Conservation (phyloP, 2,113 vertebrate genomes). For the Phainopepla nitens region DNA sequence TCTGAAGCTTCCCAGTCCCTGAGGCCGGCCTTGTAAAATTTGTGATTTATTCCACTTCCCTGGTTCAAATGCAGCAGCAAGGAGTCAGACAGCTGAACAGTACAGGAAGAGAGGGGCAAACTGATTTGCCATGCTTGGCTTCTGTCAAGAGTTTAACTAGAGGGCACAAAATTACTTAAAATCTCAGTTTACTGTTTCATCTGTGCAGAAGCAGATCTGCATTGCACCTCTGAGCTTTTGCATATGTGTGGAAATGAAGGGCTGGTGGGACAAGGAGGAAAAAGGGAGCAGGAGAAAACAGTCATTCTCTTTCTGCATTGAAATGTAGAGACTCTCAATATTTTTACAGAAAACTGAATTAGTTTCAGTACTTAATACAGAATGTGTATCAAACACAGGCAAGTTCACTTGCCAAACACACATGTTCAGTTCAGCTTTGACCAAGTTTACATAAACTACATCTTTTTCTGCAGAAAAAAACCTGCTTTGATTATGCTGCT, state of each 20-base stretch:
- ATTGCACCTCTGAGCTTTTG: neutral
- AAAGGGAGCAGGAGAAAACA: neutral
- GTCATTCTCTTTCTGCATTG: neutral
- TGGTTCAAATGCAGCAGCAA: neutral
- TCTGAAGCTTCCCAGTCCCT: neutral
- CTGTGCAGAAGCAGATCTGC: neutral
- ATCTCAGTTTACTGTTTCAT: neutral
- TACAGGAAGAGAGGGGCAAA: neutral
- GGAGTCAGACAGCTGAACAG: neutral
- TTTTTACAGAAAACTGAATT: neutral
- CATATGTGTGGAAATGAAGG: neutral
- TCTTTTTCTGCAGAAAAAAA: neutral
- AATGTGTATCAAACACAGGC: neutral
- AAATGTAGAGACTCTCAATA: neutral
- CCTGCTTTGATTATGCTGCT: neutral
- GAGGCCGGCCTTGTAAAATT: neutral
- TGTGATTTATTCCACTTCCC: neutral
- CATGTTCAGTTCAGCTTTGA: neutral
- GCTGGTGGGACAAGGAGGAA: neutral
- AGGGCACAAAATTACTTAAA: neutral
- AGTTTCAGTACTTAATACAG: neutral
- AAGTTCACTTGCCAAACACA: neutral
- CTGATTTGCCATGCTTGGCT: neutral
- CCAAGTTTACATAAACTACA: neutral
- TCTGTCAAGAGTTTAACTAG: neutral